Evolutionary conservation across 2,888 invertebrate genomes (phyloP), one percentile per base, ranked within the genome.

Genomic region (Aspidapion aeneum): DNA sequence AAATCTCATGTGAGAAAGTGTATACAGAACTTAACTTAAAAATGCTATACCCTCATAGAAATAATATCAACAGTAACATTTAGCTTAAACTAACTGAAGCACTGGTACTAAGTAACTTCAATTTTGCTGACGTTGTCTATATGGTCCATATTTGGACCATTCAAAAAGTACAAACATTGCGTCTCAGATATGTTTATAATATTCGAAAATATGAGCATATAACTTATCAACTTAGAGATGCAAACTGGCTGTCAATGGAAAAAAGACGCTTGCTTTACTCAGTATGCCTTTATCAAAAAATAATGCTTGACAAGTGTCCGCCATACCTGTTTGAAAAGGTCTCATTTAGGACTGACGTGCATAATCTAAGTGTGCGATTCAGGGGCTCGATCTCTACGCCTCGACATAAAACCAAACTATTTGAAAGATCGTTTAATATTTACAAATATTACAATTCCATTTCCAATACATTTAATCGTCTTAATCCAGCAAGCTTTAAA

Each of bases 191-290:
- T n/a, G n/a, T n/a, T n/a, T n/a, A n/a, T n/a, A n/a, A n/a, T 35
- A 57, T 21, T 5, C 35, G 35, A 19, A 57, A 57, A 57, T 57
- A 35, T 35, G 7, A 35, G n/a, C 35, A 18, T 35, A 57, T 21
- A 16, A 21, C 58, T 49, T 17, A 49, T 49, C 48, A 58, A 51
- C 19, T 58, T 21, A 19, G 50, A 58, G 58, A 58, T 50, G 51
- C 51, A 18, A 58, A 58, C 7, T 58, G 58, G 58, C 51, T 58
- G 21, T 49, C 17, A 50, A 58, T 58, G 58, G 49, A 49, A 16
- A 51, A 49, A 51, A 58, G 58, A 58, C 48, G 50, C 48, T 16
- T 18, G 51, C 21, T 58, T 49, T 20, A 58, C 51, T 18, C 58
- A 21, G 7, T 58, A 50, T 20, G 20, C 18, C 51, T 58, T 50